Percentiles rank a stretch among this genome's conserved stretches.
Conservation (phyloP, 1,140 invertebrate genomes). For the Monomorium pharaonis region DNA sequence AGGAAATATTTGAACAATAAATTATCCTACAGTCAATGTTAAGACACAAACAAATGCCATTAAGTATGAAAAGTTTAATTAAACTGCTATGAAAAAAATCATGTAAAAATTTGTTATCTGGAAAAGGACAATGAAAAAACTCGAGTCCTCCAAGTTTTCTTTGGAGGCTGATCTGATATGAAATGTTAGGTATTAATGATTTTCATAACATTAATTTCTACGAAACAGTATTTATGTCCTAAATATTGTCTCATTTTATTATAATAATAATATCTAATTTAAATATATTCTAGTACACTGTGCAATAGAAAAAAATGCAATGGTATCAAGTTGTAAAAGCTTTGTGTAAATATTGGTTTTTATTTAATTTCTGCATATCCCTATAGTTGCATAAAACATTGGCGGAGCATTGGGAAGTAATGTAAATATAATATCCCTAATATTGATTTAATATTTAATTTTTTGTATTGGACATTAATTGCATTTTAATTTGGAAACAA, state of each 20-base stretch:
- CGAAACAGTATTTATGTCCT: not conserved
- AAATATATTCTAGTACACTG: slow-evolving; percentile 9
- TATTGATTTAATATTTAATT: too few relatives aligned
- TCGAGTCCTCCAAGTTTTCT: not conserved
- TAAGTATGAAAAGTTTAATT: not conserved
- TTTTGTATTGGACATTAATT: too few relatives aligned
- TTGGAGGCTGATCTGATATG: not conserved
- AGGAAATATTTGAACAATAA: not conserved
- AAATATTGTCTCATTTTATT: slow-evolving; percentile 4
- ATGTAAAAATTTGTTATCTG: not conserved
- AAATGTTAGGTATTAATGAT: slow-evolving; percentile 4
- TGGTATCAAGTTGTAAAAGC: slow-evolving; percentile 68
- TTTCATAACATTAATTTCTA: slow-evolving; percentile 13
- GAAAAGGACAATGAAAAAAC: not conserved
- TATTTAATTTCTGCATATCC: slow-evolving; percentile 68
- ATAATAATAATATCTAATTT: not conserved
- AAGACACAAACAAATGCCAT: not conserved
- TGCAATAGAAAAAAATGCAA: slow-evolving; percentile 38
- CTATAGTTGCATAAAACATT: too few relatives aligned
- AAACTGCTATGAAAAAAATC: not conserved
- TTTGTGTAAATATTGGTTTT: slow-evolving; percentile 65
- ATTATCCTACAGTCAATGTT: not conserved
- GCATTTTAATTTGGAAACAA: too few relatives aligned
- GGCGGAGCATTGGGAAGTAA: too few relatives aligned
- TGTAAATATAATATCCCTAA: too few relatives aligned